Conservation (phyloP, 2,797 vertebrate genomes). For the Graptemys geographica region DNA sequence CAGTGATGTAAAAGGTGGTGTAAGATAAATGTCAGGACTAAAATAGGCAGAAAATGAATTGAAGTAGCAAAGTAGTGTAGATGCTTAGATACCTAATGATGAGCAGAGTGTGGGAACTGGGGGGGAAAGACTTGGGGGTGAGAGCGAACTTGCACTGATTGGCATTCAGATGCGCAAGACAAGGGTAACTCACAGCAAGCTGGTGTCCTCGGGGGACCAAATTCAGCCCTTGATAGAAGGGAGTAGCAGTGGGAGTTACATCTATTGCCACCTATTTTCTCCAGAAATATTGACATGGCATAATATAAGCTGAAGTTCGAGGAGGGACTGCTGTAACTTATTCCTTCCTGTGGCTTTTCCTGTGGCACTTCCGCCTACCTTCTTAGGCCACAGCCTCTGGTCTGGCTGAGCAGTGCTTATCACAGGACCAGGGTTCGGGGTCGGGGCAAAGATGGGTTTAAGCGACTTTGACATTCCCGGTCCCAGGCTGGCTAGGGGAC, state of each 20-base stretch:
- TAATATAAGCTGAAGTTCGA: neutral
- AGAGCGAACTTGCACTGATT: neutral
- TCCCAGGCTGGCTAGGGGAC: neutral
- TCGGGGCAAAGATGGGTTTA: neutral
- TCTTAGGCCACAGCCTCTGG: neutral
- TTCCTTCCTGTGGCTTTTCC: neutral
- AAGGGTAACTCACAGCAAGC: neutral
- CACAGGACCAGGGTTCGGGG: neutral
- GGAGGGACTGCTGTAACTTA: neutral
- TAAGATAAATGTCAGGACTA: neutral
- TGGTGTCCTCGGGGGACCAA: neutral
- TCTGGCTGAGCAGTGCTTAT: neutral
- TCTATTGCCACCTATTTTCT: neutral
- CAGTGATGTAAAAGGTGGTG: neutral
- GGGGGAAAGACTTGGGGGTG: neutral
- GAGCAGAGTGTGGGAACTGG: neutral
- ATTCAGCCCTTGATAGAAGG: neutral
- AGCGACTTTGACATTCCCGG: neutral
- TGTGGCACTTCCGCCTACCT: neutral
- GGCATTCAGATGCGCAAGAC: neutral
- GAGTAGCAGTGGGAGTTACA: neutral
- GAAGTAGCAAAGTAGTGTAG: neutral
- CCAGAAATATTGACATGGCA: neutral
- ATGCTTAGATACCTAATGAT: neutral
- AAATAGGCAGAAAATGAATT: neutral